Conservation (phyloP, 2,797 vertebrate species). For the Gymnothorax javanicus region DNA sequence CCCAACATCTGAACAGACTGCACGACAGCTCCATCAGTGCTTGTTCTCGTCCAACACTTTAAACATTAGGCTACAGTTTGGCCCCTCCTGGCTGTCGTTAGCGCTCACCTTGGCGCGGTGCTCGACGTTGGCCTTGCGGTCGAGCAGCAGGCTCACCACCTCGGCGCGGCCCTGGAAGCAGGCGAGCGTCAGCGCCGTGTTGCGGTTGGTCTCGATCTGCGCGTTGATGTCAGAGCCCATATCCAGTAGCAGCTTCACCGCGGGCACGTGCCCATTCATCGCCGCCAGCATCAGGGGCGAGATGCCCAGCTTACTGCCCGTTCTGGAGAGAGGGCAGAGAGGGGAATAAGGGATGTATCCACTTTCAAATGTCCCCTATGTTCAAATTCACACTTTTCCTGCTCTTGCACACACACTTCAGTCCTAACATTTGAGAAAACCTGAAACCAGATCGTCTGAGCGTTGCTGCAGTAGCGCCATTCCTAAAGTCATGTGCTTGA, state of each 20-base stretch:
- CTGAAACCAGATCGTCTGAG: too few relatives aligned
- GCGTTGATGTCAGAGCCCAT: conserved; percentile 99
- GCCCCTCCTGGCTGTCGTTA: background rate
- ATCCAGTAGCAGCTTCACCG: conserved; percentile 94
- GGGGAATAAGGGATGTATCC: background rate
- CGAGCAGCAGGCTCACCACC: conserved; percentile 94
- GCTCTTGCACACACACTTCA: too few relatives aligned
- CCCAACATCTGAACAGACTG: too few relatives aligned
- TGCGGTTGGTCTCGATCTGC: conserved; percentile 98
- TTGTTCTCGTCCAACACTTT: too few relatives aligned
- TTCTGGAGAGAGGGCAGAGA: conserved; percentile 69
- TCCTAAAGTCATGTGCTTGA: too few relatives aligned
- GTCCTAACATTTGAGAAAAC: too few relatives aligned
- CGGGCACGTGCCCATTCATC: conserved; percentile 97
- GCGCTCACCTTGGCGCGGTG: conserved; percentile 91
- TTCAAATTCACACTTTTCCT: too few relatives aligned
- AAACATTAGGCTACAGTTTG: too few relatives aligned
- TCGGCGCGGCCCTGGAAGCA: conserved; percentile 98
- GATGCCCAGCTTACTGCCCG: conserved; percentile 97
- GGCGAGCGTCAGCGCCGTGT: conserved; percentile 94
- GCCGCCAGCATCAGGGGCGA: conserved; percentile 98
- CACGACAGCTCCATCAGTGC: too few relatives aligned
- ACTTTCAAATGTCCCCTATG: too few relatives aligned
- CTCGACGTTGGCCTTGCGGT: conserved; percentile 97
- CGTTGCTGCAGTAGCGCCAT: too few relatives aligned